Evolutionary conservation across 2,797 vertebrate species (phyloP).

Genomic region (Cirrhinus molitorella): DNA sequence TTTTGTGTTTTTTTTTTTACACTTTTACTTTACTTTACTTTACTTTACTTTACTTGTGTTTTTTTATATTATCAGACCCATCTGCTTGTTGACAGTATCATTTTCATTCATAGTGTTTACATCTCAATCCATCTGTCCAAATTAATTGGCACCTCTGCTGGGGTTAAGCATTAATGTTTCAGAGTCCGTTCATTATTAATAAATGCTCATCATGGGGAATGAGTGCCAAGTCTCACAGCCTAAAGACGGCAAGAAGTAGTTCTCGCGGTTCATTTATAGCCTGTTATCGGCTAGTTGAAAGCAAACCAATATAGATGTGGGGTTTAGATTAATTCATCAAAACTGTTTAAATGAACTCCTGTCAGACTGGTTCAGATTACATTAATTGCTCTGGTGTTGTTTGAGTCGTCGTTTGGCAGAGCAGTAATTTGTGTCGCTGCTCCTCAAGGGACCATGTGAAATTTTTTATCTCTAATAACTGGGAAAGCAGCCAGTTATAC

Average conservation of each 20-base stretch:
- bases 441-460: background rate
- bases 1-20: too few species aligned
- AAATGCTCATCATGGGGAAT: slow-evolving; percentile 27
- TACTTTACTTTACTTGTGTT: too few species aligned
- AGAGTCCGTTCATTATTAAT: slow-evolving; percentile 59
- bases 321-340: background rate
- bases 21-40: too few species aligned
- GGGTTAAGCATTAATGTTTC: slow-evolving; percentile 57
- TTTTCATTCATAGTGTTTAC: background rate
- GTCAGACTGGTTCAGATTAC: background rate
- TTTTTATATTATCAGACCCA: too few species aligned
- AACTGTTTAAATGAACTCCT: background rate
- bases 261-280: background rate
- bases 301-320: background rate
- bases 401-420: background rate
- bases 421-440: background rate
- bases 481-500: background rate
- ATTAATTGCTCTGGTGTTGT: background rate
- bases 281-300: background rate
- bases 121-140: background rate
- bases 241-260: background rate
- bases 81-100: too few species aligned
- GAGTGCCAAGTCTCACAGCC: slow-evolving; percentile 4
- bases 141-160: background rate
- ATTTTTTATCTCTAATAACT: background rate